Base-by-base conservation (phyloP, 1,140 invertebrate genomes). In the Neuroterus valhalla region DNA sequence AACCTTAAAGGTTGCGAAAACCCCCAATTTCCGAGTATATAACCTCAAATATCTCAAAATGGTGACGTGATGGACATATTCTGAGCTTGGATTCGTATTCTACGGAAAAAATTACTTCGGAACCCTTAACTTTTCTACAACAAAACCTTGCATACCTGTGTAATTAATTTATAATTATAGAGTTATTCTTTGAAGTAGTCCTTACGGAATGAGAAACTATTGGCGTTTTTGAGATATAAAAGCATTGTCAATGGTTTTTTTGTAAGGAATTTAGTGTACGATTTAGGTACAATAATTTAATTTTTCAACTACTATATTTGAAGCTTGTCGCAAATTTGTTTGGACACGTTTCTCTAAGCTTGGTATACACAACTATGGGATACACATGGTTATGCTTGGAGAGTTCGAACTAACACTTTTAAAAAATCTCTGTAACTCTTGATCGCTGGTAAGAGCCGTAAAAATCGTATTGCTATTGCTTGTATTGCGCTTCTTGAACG, bases 401-500 rank as follows among this genome's bases (percentile, higher is more conserved):
- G 55, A 62, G 55, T 62, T 62, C 15, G 31, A 31, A 62, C 55
- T 62, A 62, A 62, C 55, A 62, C n/a, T 62, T 55, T 62, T 62
- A 14, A 38, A 8, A 62, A 62, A 38, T 62, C 3, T 23, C 55
- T 14, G 21, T 50, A 62, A 62, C 55, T 26, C 15, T n/a, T n/a
- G n/a, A 62, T 62, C 31, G 52, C 52, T 31, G 52, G 52, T 62
- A 62, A 38, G 55, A 62, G 55, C 55, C 55, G 55, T 62, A 62
- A 62, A 62, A 62, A 62, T 62, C 55, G 55, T 62, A 62, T 62
- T 62, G 23, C 55, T 62, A 62, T 62, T 62, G 23, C 55, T 62
- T 62, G 23, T 62, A 26, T 62, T 62, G 55, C 14, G 55, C 55
- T 62, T 62, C 55, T 62, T 62, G 55, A 62, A 15, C 31, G 55